Evolutionary conservation across 2,888 invertebrate species (phyloP).

Genomic region (Eupithecia centaureata): DNA sequence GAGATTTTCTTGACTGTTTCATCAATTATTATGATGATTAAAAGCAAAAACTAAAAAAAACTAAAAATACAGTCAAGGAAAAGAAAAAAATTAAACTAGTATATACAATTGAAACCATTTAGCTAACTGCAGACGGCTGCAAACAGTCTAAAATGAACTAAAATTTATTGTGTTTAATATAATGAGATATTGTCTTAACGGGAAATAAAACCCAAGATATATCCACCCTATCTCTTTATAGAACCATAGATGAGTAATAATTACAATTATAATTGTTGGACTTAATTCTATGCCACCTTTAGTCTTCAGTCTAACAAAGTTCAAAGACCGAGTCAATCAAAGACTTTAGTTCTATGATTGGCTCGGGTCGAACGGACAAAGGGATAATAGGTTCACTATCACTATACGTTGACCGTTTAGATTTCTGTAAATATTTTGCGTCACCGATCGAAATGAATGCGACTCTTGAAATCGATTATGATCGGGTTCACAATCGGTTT

Average conservation of each 20-base stretch:
- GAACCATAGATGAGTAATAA: neutral
- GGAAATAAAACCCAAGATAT: neutral
- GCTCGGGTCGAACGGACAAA: neutral
- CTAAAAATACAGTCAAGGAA: no score
- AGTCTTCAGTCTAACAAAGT: neutral
- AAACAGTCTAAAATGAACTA: no score
- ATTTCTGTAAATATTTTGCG: constrained; percentile 78
- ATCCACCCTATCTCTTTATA: neutral
- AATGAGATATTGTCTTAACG: neutral
- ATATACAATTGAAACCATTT: no score
- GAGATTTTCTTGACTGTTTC: neutral
- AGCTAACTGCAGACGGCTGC: no score
- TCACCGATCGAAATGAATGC: constrained; percentile 52
- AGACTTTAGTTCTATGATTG: no score
- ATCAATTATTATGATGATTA: neutral
- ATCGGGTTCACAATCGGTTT: constrained; percentile 59
- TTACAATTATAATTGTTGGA: neutral
- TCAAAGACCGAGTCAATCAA: constrained; percentile 52
- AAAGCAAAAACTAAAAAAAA: no score
- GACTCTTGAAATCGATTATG: constrained; percentile 66
- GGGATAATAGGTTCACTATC: neutral
- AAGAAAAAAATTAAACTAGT: no score
- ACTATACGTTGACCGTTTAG: neutral
- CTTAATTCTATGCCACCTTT: neutral
- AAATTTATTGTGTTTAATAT: neutral